Evolutionary conservation across 2,797 vertebrate genomes (phyloP), one percentile per base, ranked within the genome.

Genomic region (Amblyopsis hoosieri): DNA sequence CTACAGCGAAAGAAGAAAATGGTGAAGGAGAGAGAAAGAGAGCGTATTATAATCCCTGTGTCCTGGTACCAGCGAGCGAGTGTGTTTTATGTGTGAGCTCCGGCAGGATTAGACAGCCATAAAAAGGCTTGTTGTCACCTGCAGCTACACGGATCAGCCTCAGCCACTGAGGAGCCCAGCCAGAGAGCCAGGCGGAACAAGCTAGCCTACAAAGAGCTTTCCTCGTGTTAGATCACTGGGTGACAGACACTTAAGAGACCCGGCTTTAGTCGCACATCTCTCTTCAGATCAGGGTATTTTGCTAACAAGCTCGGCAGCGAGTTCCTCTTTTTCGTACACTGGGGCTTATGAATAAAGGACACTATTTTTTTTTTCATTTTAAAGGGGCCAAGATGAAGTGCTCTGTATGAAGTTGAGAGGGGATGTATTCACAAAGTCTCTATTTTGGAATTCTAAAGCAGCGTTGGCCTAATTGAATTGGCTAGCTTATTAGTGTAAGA

Each of bases 211-310:
- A 90, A 89, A 91, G 88, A 79, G 86, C 78, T 86, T 84, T 79
- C 72, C 72, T 54, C 67, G 71, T 84, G 85, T 89, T 85, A 80
- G 87, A 89, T 87, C 80, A 84, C 50, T 13, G 76, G 83, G 90
- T 89, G 90, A 91, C 90, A 87, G 90, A 89, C 87, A 85, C 88
- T 87, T 89, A 62, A 87, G 87, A 89, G 84, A 75, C 72, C 67
- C 79, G 1, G 79, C 83, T 89, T 89, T 85, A 87, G 90, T 89
- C 87, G 74, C 85, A 83, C 84, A 74, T 82, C 82, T 84, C 79
- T 67, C 80, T 84, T 90, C 79, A 87, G 88, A 90, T 91, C 87
- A 75, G 74, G 78, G 80, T 81, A 63, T 85, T 90, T 90, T 91
- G 86, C 87, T 90, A 91, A 91, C 88, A 90, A 89, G 88, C 88